A percentile compares a stretch with the other conserved stretches of the same genome.
Evolutionary conservation across 1,140 invertebrate genomes (phyloP).

Genomic region (Argopecten irradians): DNA sequence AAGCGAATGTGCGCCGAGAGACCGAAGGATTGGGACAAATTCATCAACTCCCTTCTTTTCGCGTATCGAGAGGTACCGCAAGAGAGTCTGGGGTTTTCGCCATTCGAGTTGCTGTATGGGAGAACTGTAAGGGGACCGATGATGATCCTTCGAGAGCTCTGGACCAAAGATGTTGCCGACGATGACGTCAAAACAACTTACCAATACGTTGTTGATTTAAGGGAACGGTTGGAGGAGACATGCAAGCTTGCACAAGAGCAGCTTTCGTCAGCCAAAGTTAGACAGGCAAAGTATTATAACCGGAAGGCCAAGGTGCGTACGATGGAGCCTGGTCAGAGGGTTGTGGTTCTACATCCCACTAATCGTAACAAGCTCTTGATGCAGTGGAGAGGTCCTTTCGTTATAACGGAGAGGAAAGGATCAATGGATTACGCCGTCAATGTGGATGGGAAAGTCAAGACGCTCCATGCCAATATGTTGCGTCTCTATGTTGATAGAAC

Average conservation of each 20-base stretch:
- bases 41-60: constrained; percentile 49
- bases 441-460: constrained; percentile 20
- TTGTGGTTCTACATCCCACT: constrained; percentile 36
- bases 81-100: constrained; percentile 32
- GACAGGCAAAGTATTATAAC: constrained; percentile 32
- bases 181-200: constrained; percentile 41
- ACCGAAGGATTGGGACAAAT: constrained; percentile 67
- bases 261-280: not conserved
- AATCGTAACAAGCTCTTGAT: constrained; percentile 41
- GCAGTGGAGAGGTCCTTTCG: constrained; percentile 39
- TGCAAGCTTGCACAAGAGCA: constrained; percentile 37
- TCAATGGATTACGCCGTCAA: constrained; percentile 19
- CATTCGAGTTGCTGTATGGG: constrained; percentile 33
- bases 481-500: not conserved
- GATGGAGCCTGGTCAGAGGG: constrained; percentile 33
- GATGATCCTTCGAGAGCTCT: constrained; percentile 51
- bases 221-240: constrained; percentile 34
- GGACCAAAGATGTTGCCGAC: constrained; percentile 30
- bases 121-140: constrained; percentile 33
- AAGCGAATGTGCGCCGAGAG: constrained; percentile 56
- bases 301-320: not conserved
- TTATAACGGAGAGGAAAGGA: not conserved
- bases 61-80: constrained; percentile 34
- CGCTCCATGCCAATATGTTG: constrained; percentile 31
- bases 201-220: constrained; percentile 49